Evolutionary conservation across 2,797 vertebrate species (phyloP).

Genomic region (Euthynnus affinis): DNA sequence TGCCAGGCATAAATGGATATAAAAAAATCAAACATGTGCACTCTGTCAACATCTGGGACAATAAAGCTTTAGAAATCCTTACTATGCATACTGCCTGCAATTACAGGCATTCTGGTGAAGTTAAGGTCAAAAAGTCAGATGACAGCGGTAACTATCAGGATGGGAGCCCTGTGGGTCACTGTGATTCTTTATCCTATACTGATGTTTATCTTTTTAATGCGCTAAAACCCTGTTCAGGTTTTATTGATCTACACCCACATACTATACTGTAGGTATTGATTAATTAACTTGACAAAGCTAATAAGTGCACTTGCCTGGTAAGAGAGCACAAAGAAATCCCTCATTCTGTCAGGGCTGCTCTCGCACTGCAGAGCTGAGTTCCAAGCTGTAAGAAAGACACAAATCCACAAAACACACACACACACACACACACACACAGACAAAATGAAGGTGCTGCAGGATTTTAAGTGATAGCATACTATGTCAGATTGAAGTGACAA

Average conservation of each 20-base stretch:
- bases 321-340: constrained; percentile 92
- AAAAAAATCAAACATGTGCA: neutral
- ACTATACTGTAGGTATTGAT: constrained; percentile 45
- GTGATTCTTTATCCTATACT: constrained; percentile 24
- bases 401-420: constrained; percentile 45
- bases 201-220: constrained; percentile 25
- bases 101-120: constrained; percentile 3
- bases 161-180: neutral
- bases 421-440: constrained; percentile 55
- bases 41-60: neutral
- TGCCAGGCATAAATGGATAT: neutral
- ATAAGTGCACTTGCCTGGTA: constrained; percentile 88
- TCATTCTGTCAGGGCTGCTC: constrained; percentile 87
- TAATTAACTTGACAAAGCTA: constrained; percentile 41
- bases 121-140: neutral
- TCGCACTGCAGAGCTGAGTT: constrained; percentile 91
- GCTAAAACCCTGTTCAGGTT: constrained; percentile 37
- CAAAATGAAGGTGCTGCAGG: constrained; percentile 37
- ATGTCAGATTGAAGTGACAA: constrained; percentile 28
- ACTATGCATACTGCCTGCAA: neutral
- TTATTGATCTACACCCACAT: constrained; percentile 48
- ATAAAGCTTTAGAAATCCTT: neutral
- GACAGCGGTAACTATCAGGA: neutral
- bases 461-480: constrained; percentile 33
- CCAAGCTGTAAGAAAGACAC: constrained; percentile 88